A percentile compares a stretch with the other conserved stretches of the same genome.
phyloP scores from a whole-genome alignment of 1,140 invertebrate genomes.

The Achroia grisella region DNA sequence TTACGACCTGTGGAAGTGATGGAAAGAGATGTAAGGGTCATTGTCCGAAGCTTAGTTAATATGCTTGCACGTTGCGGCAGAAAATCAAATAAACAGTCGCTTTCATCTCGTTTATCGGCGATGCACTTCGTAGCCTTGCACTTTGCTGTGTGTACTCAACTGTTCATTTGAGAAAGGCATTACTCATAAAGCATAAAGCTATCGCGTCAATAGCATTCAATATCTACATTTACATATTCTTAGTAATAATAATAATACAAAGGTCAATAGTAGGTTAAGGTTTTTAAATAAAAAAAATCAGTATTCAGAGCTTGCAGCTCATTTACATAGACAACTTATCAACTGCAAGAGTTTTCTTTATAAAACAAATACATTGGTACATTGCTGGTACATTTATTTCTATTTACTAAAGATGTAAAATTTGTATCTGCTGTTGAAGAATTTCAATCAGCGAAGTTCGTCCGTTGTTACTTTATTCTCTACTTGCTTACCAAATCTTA shows the following conservation, averaged over 20 bases:
- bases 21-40: constrained; percentile 32
- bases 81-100: constrained; percentile 70
- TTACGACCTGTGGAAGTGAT: constrained; percentile 31
- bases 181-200: constrained; percentile 22
- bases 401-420: neutral
- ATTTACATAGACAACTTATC: too few relatives aligned
- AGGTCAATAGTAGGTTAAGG: too few relatives aligned
- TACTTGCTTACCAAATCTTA: too few relatives aligned
- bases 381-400: too few relatives aligned
- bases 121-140: constrained; percentile 67
- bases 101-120: constrained; percentile 68
- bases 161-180: constrained; percentile 38
- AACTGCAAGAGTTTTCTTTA: too few relatives aligned
- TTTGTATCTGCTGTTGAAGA: neutral
- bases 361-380: too few relatives aligned
- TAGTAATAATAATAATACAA: too few relatives aligned
- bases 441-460: constrained; percentile 1
- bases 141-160: constrained; percentile 48
- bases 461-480: too few relatives aligned
- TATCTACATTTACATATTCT: too few relatives aligned
- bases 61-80: constrained; percentile 42
- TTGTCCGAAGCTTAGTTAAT: constrained; percentile 49
- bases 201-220: too few relatives aligned
- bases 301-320: too few relatives aligned
- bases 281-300: too few relatives aligned